Percentiles rank a stretch among this genome's conserved stretches.
Evolutionary conservation across 2,113 vertebrate genomes (phyloP).

Genomic region (Tylochromis polylepis): DNA sequence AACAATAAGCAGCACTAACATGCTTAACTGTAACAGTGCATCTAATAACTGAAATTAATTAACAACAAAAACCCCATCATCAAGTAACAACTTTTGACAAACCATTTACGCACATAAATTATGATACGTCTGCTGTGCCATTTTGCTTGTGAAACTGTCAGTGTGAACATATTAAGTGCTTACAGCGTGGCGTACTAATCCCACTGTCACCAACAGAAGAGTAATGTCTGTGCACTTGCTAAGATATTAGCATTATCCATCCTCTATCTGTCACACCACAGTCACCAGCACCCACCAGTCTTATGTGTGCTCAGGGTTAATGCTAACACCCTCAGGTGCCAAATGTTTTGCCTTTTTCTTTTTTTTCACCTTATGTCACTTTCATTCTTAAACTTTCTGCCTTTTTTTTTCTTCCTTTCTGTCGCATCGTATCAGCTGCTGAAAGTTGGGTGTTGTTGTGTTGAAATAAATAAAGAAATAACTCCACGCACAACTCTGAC

Average conservation of each 20-base stretch:
- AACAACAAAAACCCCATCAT: constrained; percentile 15
- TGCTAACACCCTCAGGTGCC: background rate
- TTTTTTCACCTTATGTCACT: background rate
- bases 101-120: constrained; percentile 4
- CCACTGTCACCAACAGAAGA: constrained; percentile 43
- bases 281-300: constrained; percentile 10
- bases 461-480: background rate
- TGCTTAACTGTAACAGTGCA: background rate
- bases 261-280: constrained; percentile 34
- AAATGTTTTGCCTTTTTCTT: background rate
- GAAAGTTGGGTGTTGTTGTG: background rate
- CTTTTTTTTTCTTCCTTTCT: background rate
- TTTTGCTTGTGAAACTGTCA: constrained; percentile 39
- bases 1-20: background rate
- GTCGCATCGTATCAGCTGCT: background rate
- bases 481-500: background rate
- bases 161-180: constrained; percentile 31
- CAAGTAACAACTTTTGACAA: constrained; percentile 11
- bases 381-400: background rate
- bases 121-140: background rate
- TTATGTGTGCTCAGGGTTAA: constrained; percentile 8
- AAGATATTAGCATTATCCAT: constrained; percentile 52
- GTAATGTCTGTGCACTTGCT: constrained; percentile 35
- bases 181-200: constrained; percentile 45
- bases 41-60: constrained; percentile 36